phyloP scores from a whole-genome alignment of 2,888 invertebrate genomes.

The Octodonta nipae region DNA sequence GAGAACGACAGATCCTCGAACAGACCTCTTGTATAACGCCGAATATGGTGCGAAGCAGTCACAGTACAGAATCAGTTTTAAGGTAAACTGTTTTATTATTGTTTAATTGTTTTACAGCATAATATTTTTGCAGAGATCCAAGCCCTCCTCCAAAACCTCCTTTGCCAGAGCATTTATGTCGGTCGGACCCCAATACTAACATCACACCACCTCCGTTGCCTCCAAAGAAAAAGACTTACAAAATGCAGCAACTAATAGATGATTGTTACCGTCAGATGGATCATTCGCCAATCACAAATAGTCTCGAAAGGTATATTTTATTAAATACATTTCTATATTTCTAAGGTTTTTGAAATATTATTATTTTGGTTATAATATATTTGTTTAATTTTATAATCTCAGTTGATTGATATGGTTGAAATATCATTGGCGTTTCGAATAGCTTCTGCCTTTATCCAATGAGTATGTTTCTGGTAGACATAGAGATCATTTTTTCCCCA shows the following conservation, averaged over 20 bases:
- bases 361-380: slow-evolving; percentile 3
- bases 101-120: background rate
- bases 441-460: no score
- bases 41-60: slow-evolving; percentile 50
- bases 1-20: slow-evolving; percentile 55
- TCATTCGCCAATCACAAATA: slow-evolving; percentile 50
- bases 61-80: slow-evolving; percentile 70
- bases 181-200: slow-evolving; percentile 18
- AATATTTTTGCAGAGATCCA: slow-evolving; percentile 34
- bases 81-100: slow-evolving; percentile 28
- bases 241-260: slow-evolving; percentile 37
- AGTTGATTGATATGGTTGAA: no score
- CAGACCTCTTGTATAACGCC: slow-evolving; percentile 36
- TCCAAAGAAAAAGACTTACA: slow-evolving; percentile 50
- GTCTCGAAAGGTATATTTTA: slow-evolving; percentile 41
- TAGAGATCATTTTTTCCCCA: no score
- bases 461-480: no score
- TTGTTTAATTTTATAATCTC: slow-evolving; percentile 4
- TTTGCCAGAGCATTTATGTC: slow-evolving; percentile 43
- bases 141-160: slow-evolving; percentile 81
- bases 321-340: no score
- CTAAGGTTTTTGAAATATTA: no score
- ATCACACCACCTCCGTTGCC: slow-evolving; percentile 67
- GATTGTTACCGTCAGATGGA: slow-evolving; percentile 39
- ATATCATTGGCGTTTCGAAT: no score